phyloP scores from a whole-genome alignment of 2,888 invertebrate genomes.

The Drosophila rellima region DNA sequence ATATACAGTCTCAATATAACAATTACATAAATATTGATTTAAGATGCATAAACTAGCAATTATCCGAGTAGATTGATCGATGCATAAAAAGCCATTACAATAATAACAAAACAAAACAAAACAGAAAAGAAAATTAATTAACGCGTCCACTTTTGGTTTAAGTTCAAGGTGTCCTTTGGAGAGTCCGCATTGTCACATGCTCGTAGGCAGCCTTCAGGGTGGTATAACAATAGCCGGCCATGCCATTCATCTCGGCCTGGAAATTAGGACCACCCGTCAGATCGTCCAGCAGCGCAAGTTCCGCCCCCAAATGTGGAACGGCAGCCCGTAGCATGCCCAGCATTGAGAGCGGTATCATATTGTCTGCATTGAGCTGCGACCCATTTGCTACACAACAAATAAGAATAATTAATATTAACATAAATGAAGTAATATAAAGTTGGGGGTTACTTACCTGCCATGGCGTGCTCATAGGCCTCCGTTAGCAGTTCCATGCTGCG shows the following conservation, averaged over 20 bases:
- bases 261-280: constrained; percentile 84
- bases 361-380: constrained; percentile 83
- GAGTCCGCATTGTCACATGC: constrained; percentile 78
- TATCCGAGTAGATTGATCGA: constrained; percentile 43
- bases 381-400: constrained; percentile 65
- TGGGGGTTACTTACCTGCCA: constrained; percentile 66
- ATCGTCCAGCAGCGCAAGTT: constrained; percentile 85
- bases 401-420: background rate
- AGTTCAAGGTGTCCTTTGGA: constrained; percentile 64
- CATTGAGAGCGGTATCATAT: constrained; percentile 85
- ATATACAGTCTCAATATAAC: constrained; percentile 52
- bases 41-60: constrained; percentile 27
- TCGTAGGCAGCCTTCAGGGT: constrained; percentile 85
- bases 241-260: constrained; percentile 84
- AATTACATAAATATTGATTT: constrained; percentile 31
- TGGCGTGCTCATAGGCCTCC: constrained; percentile 82
- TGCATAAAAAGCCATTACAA: constrained; percentile 61
- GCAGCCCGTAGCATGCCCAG: constrained; percentile 84
- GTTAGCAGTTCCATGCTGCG: constrained; percentile 84
- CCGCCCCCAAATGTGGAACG: constrained; percentile 85
- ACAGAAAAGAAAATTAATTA: constrained; percentile 6
- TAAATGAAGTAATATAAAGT: background rate
- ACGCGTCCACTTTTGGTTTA: constrained; percentile 10
- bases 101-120: constrained; percentile 24
- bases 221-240: constrained; percentile 85